Base-by-base conservation (phyloP, 2,888 invertebrate species). In the Andrena fulva region DNA sequence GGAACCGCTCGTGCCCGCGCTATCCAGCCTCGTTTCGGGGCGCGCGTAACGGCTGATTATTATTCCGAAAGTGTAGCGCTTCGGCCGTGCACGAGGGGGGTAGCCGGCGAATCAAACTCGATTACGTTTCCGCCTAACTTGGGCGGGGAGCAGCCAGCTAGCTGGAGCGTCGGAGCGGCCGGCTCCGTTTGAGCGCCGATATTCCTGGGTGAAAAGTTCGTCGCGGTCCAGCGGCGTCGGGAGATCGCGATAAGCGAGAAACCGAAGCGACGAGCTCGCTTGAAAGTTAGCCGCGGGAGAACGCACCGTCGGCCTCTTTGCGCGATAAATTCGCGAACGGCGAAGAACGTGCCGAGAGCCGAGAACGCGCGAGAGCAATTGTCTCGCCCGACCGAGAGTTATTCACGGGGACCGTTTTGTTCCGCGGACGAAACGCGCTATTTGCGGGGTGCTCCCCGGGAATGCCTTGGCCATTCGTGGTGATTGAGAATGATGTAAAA, bases 51-150 rank as follows among this genome's bases (percentile, higher is more conserved):
- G 88, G 83, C 88, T 89, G 90, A 90, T 85, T 83, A 86, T 86
- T 77, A 77, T 85, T 83, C 86, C 50, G 67, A 91, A 91, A 91
- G 90, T 91, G 90, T 88, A 90, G 87, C 90, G 88, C 86, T 78
- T 83, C 86, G 87, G 77, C 82, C 85, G 85, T 83, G 84, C 80
- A 85, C 48, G 31, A 27, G 33, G 52, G 16, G 20, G 48, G 62
- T 35, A 56, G 50, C 67, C 81, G 82, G 73, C 85, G 85, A 85
- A 86, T 90, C 87, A 85, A 89, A 89, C 86, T 89, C 84, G 84
- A 87, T 84, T 85, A 87, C 85, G 88, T 76, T 84, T 82, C 83
- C 81, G 88, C 84, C 85, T 83, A 89, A 89, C 83, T 89, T 82
- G 72, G 56, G 80, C 82, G 80, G 48, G 71, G 73, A 54, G 50